These are phyloP conservation scores for Tetragnatha montana DNA, from an alignment of 2,888 invertebrate genomes.

Conservation along the genomic window DNA sequence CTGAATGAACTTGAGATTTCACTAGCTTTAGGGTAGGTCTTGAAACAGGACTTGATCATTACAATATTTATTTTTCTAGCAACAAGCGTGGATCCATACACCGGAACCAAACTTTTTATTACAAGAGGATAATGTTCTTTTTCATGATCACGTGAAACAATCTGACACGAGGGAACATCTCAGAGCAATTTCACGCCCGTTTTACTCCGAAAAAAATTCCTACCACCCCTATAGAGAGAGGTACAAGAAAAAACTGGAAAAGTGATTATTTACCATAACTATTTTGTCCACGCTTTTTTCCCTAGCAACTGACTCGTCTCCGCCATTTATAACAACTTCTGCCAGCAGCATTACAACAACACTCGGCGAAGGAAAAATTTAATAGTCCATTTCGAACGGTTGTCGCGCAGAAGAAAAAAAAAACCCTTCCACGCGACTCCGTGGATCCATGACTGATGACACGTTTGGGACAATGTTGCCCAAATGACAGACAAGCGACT, in stretches of 20 bases:
- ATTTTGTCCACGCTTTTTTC: slow-evolving; percentile 38
- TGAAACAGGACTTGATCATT: too few species aligned
- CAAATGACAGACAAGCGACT: slow-evolving; percentile 66
- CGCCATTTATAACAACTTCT: slow-evolving; percentile 48
- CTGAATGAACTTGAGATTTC: too few species aligned
- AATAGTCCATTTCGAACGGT: slow-evolving; percentile 52
- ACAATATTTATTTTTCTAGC: too few species aligned
- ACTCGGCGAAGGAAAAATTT: slow-evolving; percentile 17
- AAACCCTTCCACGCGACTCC: slow-evolving; percentile 59
- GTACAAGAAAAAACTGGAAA: background rate
- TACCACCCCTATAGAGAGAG: background rate
- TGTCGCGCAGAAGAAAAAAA: slow-evolving; percentile 20
- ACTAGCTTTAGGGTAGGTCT: too few species aligned
- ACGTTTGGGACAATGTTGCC: slow-evolving; percentile 65
- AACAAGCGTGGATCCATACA: slow-evolving; percentile 2
- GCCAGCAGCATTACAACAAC: slow-evolving; percentile 41
- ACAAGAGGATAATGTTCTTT: background rate
- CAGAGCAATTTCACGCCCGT: slow-evolving; percentile 49
- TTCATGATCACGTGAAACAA: background rate
- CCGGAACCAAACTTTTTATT: slow-evolving; percentile 39
- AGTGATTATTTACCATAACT: slow-evolving; percentile 30
- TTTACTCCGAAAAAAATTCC: slow-evolving; percentile 30
- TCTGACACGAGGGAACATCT: slow-evolving; percentile 6
- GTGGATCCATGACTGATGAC: slow-evolving; percentile 67
- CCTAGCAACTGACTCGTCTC: slow-evolving; percentile 21